phyloP scores from a whole-genome alignment of 2,797 vertebrate genomes.

The Uromys caudimaculatus region DNA sequence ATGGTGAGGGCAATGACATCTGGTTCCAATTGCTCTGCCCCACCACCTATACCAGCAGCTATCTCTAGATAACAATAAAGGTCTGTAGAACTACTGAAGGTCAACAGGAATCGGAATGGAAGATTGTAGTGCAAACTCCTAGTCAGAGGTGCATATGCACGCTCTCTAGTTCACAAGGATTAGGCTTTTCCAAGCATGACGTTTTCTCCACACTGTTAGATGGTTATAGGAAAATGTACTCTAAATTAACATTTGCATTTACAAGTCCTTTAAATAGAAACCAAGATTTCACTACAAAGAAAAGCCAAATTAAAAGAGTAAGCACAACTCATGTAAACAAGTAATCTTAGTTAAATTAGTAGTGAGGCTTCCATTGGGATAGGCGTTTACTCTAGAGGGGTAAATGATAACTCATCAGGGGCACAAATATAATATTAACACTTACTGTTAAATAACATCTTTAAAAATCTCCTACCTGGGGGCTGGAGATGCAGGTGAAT shows the following conservation, averaged over 20 bases:
- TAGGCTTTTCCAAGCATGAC: neutral
- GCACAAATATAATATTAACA: constrained; percentile 14
- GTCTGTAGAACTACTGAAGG: neutral
- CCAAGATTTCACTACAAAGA: constrained; percentile 45
- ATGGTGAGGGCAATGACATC: neutral
- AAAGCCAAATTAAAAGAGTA: constrained; percentile 14
- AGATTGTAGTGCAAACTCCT: constrained; percentile 25
- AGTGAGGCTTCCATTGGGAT: constrained; percentile 31
- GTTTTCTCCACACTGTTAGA: constrained; percentile 33
- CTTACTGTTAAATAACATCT: neutral
- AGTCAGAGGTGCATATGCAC: constrained; percentile 15
- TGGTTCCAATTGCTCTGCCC: neutral
- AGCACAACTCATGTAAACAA: constrained; percentile 55
- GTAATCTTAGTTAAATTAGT: constrained; percentile 60
- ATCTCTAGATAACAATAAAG: constrained; percentile 20
- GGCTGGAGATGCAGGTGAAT: neutral
- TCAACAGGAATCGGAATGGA: neutral
- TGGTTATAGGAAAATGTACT: constrained; percentile 7
- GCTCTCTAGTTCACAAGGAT: constrained; percentile 20
- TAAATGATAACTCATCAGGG: constrained; percentile 50
- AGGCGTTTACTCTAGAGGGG: neutral
- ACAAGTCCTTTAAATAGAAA: constrained; percentile 70
- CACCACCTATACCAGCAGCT: neutral
- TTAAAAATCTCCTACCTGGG: neutral
- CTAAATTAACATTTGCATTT: constrained; percentile 61